A percentile compares a stretch with the other conserved stretches of the same genome.
Conservation (phyloP, 1,140 invertebrate species). For the Camponotus pennsylvanicus region DNA sequence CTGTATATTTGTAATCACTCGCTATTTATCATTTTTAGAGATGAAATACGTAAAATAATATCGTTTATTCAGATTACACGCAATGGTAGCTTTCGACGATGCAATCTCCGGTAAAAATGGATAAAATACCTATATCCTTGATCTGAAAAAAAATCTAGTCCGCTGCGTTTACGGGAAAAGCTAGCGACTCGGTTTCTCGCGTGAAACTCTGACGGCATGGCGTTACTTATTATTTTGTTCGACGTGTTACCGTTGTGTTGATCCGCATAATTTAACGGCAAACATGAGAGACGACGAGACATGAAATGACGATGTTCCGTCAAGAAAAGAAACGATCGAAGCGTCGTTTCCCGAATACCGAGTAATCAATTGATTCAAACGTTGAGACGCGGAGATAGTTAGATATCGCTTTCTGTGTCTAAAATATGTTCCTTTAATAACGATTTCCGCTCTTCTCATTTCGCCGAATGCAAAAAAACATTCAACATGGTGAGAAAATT, state of each 20-base stretch:
- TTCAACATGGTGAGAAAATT: neutral
- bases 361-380: constrained; percentile 26
- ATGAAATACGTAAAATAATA: constrained; percentile 13
- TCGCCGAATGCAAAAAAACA: neutral
- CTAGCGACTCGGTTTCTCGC: constrained; percentile 30
- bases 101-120: constrained; percentile 17
- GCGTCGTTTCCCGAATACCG: constrained; percentile 14
- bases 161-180: constrained; percentile 61
- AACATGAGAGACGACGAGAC: constrained; percentile 19
- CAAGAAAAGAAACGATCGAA: neutral
- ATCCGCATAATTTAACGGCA: constrained; percentile 1
- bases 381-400: neutral
- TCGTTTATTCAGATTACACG: constrained; percentile 26
- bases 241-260: constrained; percentile 14
- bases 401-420: neutral
- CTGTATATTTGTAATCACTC: neutral
- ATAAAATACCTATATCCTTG: constrained; percentile 49
- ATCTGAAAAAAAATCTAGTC: constrained; percentile 46
- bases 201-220: constrained; percentile 40
- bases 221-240: constrained; percentile 59
- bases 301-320: neutral
- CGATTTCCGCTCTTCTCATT: constrained; percentile 20
- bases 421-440: neutral
- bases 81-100: constrained; percentile 24
- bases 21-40: neutral